These are phyloP conservation scores for Uloborus plumipes DNA, from an alignment of 2,888 invertebrate species.

Conservation along the genomic window DNA sequence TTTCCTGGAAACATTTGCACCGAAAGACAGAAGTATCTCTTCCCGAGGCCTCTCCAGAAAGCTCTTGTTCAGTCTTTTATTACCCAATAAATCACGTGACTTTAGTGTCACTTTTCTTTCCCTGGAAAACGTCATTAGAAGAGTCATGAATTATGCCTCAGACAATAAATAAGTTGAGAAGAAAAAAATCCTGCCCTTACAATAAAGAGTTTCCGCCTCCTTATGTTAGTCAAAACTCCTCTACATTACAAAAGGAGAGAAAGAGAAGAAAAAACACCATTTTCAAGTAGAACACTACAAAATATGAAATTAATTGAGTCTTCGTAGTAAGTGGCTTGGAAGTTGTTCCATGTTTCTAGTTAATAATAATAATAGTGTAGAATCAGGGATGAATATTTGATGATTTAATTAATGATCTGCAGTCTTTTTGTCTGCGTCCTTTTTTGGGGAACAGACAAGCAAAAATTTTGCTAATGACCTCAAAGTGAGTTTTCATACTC, in stretches of 20 bases:
- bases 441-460: too few species aligned
- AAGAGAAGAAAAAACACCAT: too few species aligned
- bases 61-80: background rate
- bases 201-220: too few species aligned
- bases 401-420: too few species aligned
- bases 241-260: too few species aligned
- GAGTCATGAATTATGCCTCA: slow-evolving; percentile 48
- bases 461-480: too few species aligned
- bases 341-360: slow-evolving; percentile 13
- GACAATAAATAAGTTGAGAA: slow-evolving; percentile 39
- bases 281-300: background rate
- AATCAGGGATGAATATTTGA: too few species aligned
- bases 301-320: slow-evolving; percentile 46
- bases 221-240: too few species aligned
- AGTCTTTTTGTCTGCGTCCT: too few species aligned
- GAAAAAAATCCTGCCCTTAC: background rate
- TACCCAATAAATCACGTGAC: slow-evolving; percentile 39
- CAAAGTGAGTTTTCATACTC: too few species aligned
- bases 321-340: slow-evolving; percentile 6
- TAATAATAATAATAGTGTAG: slow-evolving; percentile 24
- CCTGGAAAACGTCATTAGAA: slow-evolving; percentile 55
- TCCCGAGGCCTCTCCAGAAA: background rate
- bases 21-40: too few species aligned
- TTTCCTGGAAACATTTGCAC: too few species aligned
- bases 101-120: slow-evolving; percentile 40